Percentiles rank a stretch among this genome's conserved stretches.
Evolutionary conservation across 1,140 invertebrate species (phyloP).

Genomic region (Stratiolaelaps scimitus): DNA sequence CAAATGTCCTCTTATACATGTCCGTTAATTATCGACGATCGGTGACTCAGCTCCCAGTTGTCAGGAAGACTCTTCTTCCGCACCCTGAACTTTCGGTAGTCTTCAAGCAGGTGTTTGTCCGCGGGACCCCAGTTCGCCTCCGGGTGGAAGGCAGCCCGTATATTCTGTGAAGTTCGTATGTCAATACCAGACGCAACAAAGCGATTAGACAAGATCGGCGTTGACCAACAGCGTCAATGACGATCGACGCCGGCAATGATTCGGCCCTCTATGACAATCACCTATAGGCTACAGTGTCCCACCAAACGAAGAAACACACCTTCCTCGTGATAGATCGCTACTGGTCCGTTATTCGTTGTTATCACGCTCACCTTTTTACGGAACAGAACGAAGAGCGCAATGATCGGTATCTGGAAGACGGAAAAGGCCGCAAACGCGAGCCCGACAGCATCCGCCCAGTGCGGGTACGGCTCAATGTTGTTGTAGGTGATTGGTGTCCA

Average conservation of each 20-base stretch:
- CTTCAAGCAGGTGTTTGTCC: conserved; percentile 8
- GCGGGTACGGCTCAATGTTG: conserved; percentile 2
- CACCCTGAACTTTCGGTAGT: conserved; percentile 9
- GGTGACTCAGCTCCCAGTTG: too few species aligned
- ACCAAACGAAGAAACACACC: neutral
- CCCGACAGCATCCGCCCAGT: conserved; percentile 1
- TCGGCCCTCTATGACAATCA: neutral
- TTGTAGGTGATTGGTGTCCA: conserved; percentile 24
- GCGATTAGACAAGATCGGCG: too few species aligned
- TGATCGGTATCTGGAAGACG: neutral
- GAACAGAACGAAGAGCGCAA: neutral
- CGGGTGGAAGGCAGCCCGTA: neutral
- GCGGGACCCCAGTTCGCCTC: conserved; percentile 2
- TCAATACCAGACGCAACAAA: neutral
- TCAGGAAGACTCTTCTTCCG: too few species aligned
- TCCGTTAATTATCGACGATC: too few species aligned
- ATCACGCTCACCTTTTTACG: neutral
- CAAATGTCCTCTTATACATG: too few species aligned
- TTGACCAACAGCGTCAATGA: neutral
- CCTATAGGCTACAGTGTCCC: neutral
- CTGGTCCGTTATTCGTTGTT: neutral
- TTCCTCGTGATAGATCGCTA: too few species aligned
- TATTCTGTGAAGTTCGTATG: neutral
- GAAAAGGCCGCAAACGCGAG: neutral
- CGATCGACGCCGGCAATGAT: too few species aligned